phyloP scores from a whole-genome alignment of 2,888 invertebrate species.

The Leptarthrus brevirostris region DNA sequence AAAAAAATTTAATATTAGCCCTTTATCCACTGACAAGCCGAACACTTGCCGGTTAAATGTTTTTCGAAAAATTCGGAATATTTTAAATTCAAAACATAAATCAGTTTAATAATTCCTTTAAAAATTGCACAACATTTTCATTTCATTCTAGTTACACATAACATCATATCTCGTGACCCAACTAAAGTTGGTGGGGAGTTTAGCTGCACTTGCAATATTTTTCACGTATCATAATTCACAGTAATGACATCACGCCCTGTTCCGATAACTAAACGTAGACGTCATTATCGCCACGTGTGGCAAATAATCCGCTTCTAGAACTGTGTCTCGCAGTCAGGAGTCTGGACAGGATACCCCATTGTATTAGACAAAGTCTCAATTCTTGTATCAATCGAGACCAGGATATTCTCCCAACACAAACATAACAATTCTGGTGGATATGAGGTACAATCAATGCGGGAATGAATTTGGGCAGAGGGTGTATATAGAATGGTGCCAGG shows the following conservation, averaged over 20 bases:
- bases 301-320: slow-evolving; percentile 54
- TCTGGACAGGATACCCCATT: slow-evolving; percentile 33
- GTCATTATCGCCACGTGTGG: slow-evolving; percentile 57
- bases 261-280: slow-evolving; percentile 53
- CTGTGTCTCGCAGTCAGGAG: slow-evolving; percentile 39
- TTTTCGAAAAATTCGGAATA: too few relatives aligned
- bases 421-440: not conserved
- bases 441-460: slow-evolving; percentile 37
- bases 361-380: slow-evolving; percentile 30
- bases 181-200: too few relatives aligned
- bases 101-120: too few relatives aligned
- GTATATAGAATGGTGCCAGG: not conserved
- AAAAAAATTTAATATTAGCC: too few relatives aligned
- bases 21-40: too few relatives aligned
- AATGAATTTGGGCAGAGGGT: not conserved
- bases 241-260: slow-evolving; percentile 57
- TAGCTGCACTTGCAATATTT: not conserved
- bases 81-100: too few relatives aligned
- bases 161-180: too few relatives aligned
- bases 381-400: slow-evolving; percentile 36
- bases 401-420: not conserved
- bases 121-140: too few relatives aligned
- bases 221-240: slow-evolving; percentile 51
- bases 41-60: too few relatives aligned
- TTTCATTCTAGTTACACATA: too few relatives aligned